Evolutionary conservation across 2,797 vertebrate genomes (phyloP).

Genomic region (Periparus ater): DNA sequence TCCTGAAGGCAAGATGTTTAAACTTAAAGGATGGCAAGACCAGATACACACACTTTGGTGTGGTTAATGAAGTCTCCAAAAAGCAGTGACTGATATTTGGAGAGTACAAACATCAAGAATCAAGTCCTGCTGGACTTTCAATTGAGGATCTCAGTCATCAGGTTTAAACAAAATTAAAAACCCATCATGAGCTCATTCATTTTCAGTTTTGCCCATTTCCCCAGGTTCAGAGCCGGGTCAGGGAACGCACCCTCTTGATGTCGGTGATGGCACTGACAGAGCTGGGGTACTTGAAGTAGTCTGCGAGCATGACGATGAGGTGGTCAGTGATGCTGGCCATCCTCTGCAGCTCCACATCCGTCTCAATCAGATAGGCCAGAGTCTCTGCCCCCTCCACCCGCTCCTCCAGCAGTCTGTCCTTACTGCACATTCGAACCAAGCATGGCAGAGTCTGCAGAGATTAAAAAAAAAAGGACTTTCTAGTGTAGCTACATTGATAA

Average conservation of each 20-base stretch:
- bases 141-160: not conserved
- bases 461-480: not conserved
- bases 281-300: conserved; percentile 99
- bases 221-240: not conserved
- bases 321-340: conserved; percentile 98
- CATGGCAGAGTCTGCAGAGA: conserved; percentile 89
- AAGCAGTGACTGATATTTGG: not conserved
- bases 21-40: not conserved
- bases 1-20: not conserved
- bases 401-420: conserved; percentile 94
- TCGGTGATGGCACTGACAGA: conserved; percentile 98
- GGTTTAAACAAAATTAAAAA: not conserved
- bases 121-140: not conserved
- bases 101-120: not conserved
- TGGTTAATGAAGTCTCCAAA: not conserved
- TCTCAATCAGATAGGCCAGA: conserved; percentile 95
- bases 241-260: conserved; percentile 92
- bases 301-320: conserved; percentile 94
- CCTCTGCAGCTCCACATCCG: conserved; percentile 95
- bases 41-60: not conserved
- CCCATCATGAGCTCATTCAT: not conserved
- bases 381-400: conserved; percentile 97
- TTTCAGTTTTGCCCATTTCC: not conserved
- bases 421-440: conserved; percentile 98
- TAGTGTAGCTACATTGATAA: not conserved